These are phyloP conservation scores for Xiphias gladius DNA, from an alignment of 2,113 vertebrate species.

Conservation along the genomic window DNA sequence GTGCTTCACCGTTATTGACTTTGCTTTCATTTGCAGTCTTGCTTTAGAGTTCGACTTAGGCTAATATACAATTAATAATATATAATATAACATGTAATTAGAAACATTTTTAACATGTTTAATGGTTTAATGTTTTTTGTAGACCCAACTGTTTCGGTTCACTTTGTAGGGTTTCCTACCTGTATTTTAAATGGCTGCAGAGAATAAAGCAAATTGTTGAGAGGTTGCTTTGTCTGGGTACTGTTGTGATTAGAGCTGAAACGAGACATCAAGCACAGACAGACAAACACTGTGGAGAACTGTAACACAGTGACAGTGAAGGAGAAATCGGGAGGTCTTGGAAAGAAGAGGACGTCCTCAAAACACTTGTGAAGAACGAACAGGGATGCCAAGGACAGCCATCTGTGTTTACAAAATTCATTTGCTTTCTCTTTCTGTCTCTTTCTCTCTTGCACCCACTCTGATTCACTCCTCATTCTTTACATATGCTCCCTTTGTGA, in stretches of 20 bases:
- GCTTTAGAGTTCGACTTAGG: not conserved
- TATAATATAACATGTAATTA: not conserved
- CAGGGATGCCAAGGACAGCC: slow-evolving; percentile 79
- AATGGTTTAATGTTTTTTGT: not conserved
- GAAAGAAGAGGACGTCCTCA: slow-evolving; percentile 79
- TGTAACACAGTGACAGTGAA: slow-evolving; percentile 60
- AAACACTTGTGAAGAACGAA: slow-evolving; percentile 80
- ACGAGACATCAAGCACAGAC: slow-evolving; percentile 54
- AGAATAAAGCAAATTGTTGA: slow-evolving; percentile 10
- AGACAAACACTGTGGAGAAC: slow-evolving; percentile 62
- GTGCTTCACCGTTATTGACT: not conserved
- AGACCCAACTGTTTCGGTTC: not conserved
- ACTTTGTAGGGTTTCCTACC: slow-evolving; percentile 1
- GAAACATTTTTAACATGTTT: not conserved
- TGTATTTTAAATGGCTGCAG: slow-evolving; percentile 1
- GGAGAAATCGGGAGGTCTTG: slow-evolving; percentile 76
- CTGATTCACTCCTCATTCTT: slow-evolving; percentile 79
- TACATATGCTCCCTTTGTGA: slow-evolving; percentile 83
- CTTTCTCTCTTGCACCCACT: slow-evolving; percentile 73
- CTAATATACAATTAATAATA: not conserved
- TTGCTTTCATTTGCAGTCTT: not conserved
- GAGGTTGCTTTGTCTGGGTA: not conserved
- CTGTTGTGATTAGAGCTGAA: slow-evolving; percentile 48
- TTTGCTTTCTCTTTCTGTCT: slow-evolving; percentile 75
- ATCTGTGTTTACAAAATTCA: slow-evolving; percentile 82